phyloP scores from a whole-genome alignment of 2,797 vertebrate genomes.

The Tinamus major region DNA sequence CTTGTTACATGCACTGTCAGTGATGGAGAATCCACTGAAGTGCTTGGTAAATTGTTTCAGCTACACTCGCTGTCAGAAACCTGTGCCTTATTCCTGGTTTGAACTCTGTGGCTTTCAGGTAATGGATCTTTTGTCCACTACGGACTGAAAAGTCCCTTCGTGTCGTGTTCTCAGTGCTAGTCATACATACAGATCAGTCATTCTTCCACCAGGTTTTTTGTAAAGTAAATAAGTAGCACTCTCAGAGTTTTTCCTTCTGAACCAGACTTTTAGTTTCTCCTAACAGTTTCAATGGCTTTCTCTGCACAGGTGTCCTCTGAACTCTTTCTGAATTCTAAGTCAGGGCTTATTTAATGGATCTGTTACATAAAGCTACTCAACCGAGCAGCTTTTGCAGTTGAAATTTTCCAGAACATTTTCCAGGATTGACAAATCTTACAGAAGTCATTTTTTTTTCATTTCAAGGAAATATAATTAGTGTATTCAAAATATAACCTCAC shows the following conservation, averaged over 20 bases:
- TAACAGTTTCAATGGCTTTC: background rate
- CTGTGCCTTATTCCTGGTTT: background rate
- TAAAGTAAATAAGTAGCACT: background rate
- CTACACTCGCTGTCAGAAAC: slow-evolving; percentile 16
- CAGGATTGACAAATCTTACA: background rate
- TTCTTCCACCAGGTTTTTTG: background rate
- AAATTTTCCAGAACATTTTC: slow-evolving; percentile 17
- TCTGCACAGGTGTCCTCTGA: slow-evolving; percentile 28
- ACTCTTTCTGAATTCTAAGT: background rate
- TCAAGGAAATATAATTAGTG: background rate
- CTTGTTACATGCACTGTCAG: background rate
- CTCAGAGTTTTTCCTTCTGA: background rate
- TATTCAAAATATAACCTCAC: slow-evolving; percentile 16
- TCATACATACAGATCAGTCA: background rate
- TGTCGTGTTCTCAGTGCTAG: background rate
- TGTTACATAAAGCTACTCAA: background rate
- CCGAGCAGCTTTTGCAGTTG: background rate
- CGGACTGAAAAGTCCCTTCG: background rate
- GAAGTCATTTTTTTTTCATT: background rate
- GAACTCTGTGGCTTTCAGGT: slow-evolving; percentile 8
- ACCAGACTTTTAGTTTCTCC: slow-evolving; percentile 14
- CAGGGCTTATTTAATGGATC: background rate
- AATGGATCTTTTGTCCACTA: slow-evolving; percentile 20
- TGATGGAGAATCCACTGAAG: slow-evolving; percentile 17
- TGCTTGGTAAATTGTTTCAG: slow-evolving; percentile 29